Evolutionary conservation across 2,797 vertebrate genomes (phyloP), one percentile per base, ranked within the genome.

Genomic region (Anguilla anguilla): DNA sequence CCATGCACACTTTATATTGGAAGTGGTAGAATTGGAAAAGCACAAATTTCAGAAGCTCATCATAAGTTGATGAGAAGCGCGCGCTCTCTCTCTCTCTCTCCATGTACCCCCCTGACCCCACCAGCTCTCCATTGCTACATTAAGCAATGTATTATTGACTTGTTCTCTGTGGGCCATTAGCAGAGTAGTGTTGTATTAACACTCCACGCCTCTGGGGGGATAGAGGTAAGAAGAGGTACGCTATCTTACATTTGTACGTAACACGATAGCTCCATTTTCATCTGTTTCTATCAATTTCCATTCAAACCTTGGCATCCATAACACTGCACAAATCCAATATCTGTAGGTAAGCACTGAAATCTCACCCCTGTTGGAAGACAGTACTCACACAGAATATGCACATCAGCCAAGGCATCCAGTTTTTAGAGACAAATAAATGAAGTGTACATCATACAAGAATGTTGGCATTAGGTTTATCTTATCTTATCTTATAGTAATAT

Each of bases 101-200:
- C 43, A 4, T 53, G 61, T 43, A 61, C 53, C 81, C 85, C 74
- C n/a, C 69, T 64, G 39, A 82, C 15, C 35, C 69, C 82, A 86
- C 57, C 51, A 49, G 88, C 59, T 57, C 46, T 17, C 39, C 43
- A 15, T 3, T n/a, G 6, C 84, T 64, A 49, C 67, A 46, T 86
- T 22, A 83, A 67, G 46, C 88, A 86, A 88, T 51, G 85, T 86
- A 83, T 57, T 46, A 72, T 86, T 46, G 39, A 86, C 61, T 83
- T 83, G 43, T 88, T 10, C 51, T 11, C 31, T 53, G 49, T 83
- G 64, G 35, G 13, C 77, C 85, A 86, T 53, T 43, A 82, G 79
- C 55, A 87, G 86, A 55, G 19, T 74, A 82, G 77, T 82, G 46
- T 82, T 82, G 46, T 51, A 51, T 82, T 82, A 82, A 82, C 86